Percentiles rank a stretch among this genome's conserved stretches.
phyloP scores from a whole-genome alignment of 2,113 vertebrate genomes.

The Scophthalmus maximus region DNA sequence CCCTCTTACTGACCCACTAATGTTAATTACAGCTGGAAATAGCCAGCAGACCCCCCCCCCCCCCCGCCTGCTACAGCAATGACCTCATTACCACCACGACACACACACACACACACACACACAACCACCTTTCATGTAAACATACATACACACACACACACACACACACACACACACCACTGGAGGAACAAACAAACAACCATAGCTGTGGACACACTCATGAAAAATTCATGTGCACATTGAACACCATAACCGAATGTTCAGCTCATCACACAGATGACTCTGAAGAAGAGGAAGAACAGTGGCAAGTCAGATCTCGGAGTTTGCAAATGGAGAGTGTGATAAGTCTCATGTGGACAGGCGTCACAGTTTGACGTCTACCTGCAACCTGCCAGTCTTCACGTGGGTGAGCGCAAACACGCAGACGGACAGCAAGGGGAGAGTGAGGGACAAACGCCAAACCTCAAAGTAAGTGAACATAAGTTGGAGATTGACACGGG shows the following conservation, averaged over 20 bases:
- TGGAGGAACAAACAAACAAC: constrained; percentile 51
- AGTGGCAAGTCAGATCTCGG: constrained; percentile 17
- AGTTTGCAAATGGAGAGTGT: constrained; percentile 19
- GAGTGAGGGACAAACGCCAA: background rate
- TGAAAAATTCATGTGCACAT: constrained; percentile 65
- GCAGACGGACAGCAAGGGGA: constrained; percentile 15
- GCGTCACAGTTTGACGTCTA: constrained; percentile 8
- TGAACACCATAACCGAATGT: constrained; percentile 46
- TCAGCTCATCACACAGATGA: constrained; percentile 20
- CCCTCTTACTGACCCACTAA: constrained; percentile 77
- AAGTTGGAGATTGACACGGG: background rate
- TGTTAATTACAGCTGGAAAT: constrained; percentile 81
- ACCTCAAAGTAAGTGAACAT: background rate
- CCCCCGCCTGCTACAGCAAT: constrained; percentile 56
- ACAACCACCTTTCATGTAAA: constrained; percentile 47
- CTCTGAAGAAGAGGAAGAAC: constrained; percentile 3
- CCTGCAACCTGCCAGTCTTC: constrained; percentile 23
- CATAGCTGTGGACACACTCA: constrained; percentile 62
- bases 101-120: constrained; percentile 38
- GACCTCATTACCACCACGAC: constrained; percentile 75
- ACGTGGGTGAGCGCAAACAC: constrained; percentile 33
- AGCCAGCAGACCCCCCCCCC: constrained; percentile 60
- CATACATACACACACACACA: background rate
- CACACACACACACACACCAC: constrained; percentile 11
- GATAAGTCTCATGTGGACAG: constrained; percentile 23